Base-by-base conservation (phyloP, 2,888 invertebrate species). In the Pachydiplax longipennis region DNA sequence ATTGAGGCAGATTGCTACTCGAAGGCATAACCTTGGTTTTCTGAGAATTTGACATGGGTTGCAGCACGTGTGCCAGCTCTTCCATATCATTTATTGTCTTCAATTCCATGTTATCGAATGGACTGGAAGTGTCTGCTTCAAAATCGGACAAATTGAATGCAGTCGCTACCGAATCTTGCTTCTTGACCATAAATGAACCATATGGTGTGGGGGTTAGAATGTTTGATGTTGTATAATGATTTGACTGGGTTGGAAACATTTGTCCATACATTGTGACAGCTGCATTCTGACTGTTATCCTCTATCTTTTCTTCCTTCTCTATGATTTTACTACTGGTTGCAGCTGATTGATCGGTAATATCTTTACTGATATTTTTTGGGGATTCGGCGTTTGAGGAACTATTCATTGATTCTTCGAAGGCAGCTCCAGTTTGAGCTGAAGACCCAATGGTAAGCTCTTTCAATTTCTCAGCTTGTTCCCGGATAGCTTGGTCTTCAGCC, bases 41-140 rank as follows among this genome's bases (percentile, higher is more conserved):
- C 8, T 73, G 37, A 81, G 91, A 37, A 31, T 91, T 61, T 10
- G 92, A 91, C 91, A 80, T 80, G 25, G 80, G 80, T 37, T 91
- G 93, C 90, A 94, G 92, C n/a, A 98, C 97, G 94, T 97, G 97
- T 22, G 98, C 98, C 92, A 99, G 94, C 93, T 98, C 96, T 94
- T 98, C 98, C 95, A 98, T 96, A 93, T 98, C 98, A 94, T 99
- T 98, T 91, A 99, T 97, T 80, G 98, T 97, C 94, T 98, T 98
- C 90, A 99, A 94, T 94, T 98, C 98, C 94, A 98, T 96, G 94
- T 97, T 98, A 94, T 99, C 98, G 94, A 99, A 99, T 0, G 98
- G 98, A 93, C 98, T 98, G 90, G 98, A 97, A 90, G 97, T 98
- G 93, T 98, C 98, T 93, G 97, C 96, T 94, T 98, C 98, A 95